Evolutionary conservation across 1,140 invertebrate genomes (phyloP), one percentile per base, ranked within the genome.

Genomic region (Solen grandis): DNA sequence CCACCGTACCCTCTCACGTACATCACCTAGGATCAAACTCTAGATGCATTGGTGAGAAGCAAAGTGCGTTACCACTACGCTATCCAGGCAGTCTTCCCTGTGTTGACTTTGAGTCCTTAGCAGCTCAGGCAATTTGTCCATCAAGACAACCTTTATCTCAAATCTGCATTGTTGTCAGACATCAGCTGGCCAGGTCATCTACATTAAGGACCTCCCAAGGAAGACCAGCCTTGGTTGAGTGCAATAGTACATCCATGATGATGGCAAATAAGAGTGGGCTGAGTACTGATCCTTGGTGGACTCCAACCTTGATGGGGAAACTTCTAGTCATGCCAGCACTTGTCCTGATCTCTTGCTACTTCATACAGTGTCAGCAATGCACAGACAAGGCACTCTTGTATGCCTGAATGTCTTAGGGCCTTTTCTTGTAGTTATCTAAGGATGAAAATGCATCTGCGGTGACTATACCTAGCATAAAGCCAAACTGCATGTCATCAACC

Each of bases 371-470:
- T 46, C 41, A 46, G 8, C 41, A 46, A 8, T 46, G 41, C 41
- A 46, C 19, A 19, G 41, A 46, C 41, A 46, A 46, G 41, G 8
- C 19, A 46, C 41, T 46, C 41, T 19, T 46, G 41, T 46, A 46
- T 10, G 19, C 41, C 8, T 46, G 19, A 10, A 10, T 46, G 41
- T 46, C 41, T 46, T 46, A 46, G n/a, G n/a, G n/a, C n/a, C n/a
- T 54, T 72, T 33, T 72, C 50, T 57, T 72, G 68, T 33, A 72
- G 27, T 31, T 72, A 31, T 16, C 50, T 31, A n/a, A 54, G 5
- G 38, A 62, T 35, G 57, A 74, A 60, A 8, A 62, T 74, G 72
- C 72, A 74, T 76, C 74, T n/a, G 50, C 22, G 19, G 46, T 76
- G 62, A n/a, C 62, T 16, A 36, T 22, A n/a, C 74, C 25, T 31